Evolutionary conservation across 2,888 invertebrate species (phyloP).

Genomic region (Colostygia pectinataria): DNA sequence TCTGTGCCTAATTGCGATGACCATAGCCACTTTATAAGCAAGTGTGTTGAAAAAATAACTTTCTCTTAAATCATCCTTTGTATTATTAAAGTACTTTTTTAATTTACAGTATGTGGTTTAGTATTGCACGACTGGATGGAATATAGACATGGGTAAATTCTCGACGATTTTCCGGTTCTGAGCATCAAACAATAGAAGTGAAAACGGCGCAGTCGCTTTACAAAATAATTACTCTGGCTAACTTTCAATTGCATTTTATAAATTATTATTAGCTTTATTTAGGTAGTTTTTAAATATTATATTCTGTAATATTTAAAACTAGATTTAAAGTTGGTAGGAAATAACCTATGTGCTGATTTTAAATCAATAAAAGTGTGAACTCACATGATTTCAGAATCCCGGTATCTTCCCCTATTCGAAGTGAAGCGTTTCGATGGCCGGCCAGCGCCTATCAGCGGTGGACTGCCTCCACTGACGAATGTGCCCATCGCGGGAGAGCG

Average conservation of each 20-base stretch:
- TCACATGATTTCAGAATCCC: slow-evolving; percentile 60
- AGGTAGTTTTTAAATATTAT: no score
- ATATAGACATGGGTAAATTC: slow-evolving; percentile 35
- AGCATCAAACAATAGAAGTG: slow-evolving; percentile 74
- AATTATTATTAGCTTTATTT: slow-evolving; percentile 16
- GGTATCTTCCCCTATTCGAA: slow-evolving; percentile 73
- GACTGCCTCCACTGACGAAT: slow-evolving; percentile 64
- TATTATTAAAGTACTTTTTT: slow-evolving; percentile 23
- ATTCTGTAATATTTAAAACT: no score
- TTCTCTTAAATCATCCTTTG: slow-evolving; percentile 25
- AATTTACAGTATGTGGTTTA: slow-evolving; percentile 5
- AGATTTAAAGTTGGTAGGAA: no score
- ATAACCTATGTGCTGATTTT: no score
- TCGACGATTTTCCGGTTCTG: slow-evolving; percentile 64
- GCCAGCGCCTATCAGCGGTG: slow-evolving; percentile 48
- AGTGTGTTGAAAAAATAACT: no score
- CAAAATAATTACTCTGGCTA: slow-evolving; percentile 53
- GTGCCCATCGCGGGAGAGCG: slow-evolving; percentile 75
- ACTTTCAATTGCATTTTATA: slow-evolving; percentile 59
- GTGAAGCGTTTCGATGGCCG: slow-evolving; percentile 67
- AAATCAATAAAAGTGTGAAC: neutral
- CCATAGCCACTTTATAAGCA: no score
- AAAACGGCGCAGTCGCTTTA: slow-evolving; percentile 63
- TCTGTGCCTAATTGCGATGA: no score
- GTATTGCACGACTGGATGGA: slow-evolving; percentile 22